phyloP scores from a whole-genome alignment of 2,888 invertebrate species.

The Prenolepis imparis region DNA sequence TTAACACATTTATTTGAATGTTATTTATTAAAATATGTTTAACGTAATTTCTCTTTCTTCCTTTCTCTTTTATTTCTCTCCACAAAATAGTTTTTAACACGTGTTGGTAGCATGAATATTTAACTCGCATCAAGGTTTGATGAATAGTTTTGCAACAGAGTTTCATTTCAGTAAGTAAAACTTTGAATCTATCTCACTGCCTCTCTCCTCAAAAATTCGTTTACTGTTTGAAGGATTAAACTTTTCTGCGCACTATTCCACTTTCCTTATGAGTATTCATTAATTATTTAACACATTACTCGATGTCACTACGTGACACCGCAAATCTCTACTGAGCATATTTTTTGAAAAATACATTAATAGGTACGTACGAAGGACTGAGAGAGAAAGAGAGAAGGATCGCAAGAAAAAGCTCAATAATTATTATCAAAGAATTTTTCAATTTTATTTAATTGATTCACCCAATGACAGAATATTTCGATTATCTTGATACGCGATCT shows the following conservation, averaged over 20 bases:
- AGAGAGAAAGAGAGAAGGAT: conserved; percentile 41
- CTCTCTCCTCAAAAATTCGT: conserved; percentile 32
- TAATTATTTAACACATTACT: conserved; percentile 58
- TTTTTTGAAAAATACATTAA: conserved; percentile 37
- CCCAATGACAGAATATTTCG: conserved; percentile 60
- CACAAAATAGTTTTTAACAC: neutral
- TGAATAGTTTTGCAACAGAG: conserved; percentile 35
- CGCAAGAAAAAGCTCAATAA: conserved; percentile 55
- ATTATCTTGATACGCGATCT: conserved; percentile 58
- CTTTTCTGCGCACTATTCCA: conserved; percentile 6
- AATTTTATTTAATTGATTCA: conserved; percentile 65
- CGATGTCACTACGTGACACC: conserved; percentile 27
- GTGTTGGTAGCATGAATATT: conserved; percentile 3
- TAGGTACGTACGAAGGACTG: neutral
- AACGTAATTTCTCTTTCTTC: neutral
- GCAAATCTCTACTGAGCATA: conserved; percentile 11
- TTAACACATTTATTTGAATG: neutral
- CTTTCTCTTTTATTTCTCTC: neutral
- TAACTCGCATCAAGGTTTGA: conserved; percentile 12
- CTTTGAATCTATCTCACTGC: conserved; percentile 5
- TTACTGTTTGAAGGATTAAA: conserved; percentile 40
- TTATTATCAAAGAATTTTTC: conserved; percentile 71
- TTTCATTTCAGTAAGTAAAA: conserved; percentile 41
- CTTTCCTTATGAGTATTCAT: conserved; percentile 18
- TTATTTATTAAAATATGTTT: neutral